Percentiles rank a stretch among this genome's conserved stretches.
Evolutionary conservation across 2,888 invertebrate genomes (phyloP).

Genomic region (Augiades crinisus): DNA sequence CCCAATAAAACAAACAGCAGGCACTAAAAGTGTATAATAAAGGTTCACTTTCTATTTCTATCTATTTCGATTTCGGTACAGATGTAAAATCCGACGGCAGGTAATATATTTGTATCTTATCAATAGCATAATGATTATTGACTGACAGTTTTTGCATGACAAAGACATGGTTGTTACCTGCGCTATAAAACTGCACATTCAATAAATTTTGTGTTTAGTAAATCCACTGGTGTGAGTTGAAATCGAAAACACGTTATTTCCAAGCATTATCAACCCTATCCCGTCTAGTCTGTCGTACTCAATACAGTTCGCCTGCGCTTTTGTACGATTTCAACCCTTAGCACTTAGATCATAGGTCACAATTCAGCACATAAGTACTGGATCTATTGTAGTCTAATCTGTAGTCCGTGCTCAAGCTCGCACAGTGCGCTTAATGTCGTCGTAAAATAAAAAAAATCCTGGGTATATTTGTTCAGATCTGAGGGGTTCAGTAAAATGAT

Average conservation of each 20-base stretch:
- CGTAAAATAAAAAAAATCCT: not conserved
- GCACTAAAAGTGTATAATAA: too few relatives aligned
- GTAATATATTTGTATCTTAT: too few relatives aligned
- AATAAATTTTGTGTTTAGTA: too few relatives aligned
- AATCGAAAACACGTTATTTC: not conserved
- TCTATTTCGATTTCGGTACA: too few relatives aligned
- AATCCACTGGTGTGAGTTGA: not conserved
- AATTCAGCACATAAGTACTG: not conserved
- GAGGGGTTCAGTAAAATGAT: not conserved
- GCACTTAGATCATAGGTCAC: not conserved
- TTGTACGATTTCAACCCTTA: not conserved
- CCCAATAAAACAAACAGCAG: too few relatives aligned
- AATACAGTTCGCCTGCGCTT: not conserved
- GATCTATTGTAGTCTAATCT: constrained; percentile 6
- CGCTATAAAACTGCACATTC: too few relatives aligned
- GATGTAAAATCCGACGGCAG: too few relatives aligned
- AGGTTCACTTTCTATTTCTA: too few relatives aligned
- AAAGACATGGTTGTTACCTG: too few relatives aligned
- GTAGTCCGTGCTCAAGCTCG: constrained; percentile 3
- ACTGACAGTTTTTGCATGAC: too few relatives aligned
- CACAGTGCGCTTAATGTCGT: not conserved
- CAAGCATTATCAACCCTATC: not conserved
- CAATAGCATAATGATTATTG: too few relatives aligned
- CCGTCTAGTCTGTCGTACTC: not conserved
- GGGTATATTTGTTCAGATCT: not conserved